A percentile compares a stretch with the other conserved stretches of the same genome.
Conservation (phyloP, 1,140 invertebrate species). For the Cotesia glomerata region DNA sequence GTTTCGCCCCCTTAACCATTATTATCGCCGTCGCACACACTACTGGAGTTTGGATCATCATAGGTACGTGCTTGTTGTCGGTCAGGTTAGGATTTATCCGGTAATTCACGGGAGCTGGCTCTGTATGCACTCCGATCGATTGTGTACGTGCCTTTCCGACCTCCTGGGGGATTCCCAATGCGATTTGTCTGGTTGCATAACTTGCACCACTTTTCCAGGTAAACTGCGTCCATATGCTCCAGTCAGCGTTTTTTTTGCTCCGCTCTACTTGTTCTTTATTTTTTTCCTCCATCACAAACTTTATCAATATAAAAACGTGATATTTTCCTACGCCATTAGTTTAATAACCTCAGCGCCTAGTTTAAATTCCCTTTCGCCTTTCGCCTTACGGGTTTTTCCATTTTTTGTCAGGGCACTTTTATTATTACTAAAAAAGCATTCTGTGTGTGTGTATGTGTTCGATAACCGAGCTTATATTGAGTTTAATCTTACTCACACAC, state of each 20-base stretch:
- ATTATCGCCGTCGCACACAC: not conserved
- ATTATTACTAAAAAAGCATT: no score
- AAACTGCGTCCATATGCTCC: not conserved
- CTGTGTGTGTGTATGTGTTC: no score
- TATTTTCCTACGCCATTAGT: no score
- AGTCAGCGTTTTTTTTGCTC: no score
- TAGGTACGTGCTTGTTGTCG: not conserved
- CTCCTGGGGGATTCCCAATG: not conserved
- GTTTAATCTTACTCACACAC: not conserved
- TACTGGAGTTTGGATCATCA: not conserved
- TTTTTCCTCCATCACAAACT: not conserved
- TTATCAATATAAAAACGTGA: no score
- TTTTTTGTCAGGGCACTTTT: no score
- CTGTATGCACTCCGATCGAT: not conserved
- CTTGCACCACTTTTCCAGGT: not conserved
- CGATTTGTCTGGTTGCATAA: not conserved
- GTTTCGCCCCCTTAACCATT: not conserved
- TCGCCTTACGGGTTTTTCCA: no score
- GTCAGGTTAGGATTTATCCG: slow-evolving; percentile 14
- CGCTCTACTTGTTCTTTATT: not conserved
- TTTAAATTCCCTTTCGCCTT: no score
- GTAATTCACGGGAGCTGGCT: not conserved
- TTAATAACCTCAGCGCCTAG: no score
- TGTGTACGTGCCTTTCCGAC: not conserved
- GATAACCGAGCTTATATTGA: no score